Conservation (phyloP, 2,797 vertebrate genomes). For the Acrossocheilus fasciatus region DNA sequence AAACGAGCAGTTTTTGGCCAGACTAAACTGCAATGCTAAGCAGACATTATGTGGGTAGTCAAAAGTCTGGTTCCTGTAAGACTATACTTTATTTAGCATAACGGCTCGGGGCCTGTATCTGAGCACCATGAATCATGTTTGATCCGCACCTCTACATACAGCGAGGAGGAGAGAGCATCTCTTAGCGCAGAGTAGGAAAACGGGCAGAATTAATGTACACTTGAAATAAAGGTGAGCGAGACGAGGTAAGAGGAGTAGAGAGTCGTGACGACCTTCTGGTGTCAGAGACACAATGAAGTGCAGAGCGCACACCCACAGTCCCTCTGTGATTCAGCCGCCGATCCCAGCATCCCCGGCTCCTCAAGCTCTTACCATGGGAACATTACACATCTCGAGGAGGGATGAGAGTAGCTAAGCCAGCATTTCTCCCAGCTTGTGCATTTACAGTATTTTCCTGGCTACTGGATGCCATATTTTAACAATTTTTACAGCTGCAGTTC, state of each 20-base stretch:
- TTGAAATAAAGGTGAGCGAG: slow-evolving; percentile 18
- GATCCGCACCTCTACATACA: not conserved
- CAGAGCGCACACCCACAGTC: slow-evolving; percentile 23
- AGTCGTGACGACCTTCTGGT: slow-evolving; percentile 48
- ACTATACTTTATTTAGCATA: slow-evolving; percentile 1
- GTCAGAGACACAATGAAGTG: slow-evolving; percentile 44
- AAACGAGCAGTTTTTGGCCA: not conserved
- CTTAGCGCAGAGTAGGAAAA: not conserved
- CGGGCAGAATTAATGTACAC: slow-evolving; percentile 19
- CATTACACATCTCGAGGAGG: not conserved
- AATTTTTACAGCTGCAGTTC: not conserved
- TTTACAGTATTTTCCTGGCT: not conserved
- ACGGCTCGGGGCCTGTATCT: slow-evolving; percentile 39
- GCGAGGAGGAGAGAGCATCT: not conserved
- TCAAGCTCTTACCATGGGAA: not conserved
- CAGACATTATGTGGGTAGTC: not conserved
- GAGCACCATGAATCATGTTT: slow-evolving; percentile 27
- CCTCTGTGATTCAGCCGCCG: not conserved
- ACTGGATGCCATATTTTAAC: not conserved
- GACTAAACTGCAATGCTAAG: not conserved
- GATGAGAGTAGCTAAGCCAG: not conserved
- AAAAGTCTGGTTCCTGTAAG: slow-evolving; percentile 13
- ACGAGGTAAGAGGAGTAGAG: slow-evolving; percentile 6
- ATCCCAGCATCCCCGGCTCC: slow-evolving; percentile 4
- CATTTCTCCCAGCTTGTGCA: not conserved